phyloP scores from a whole-genome alignment of 2,888 invertebrate genomes.

The Perithous albicinctus region DNA sequence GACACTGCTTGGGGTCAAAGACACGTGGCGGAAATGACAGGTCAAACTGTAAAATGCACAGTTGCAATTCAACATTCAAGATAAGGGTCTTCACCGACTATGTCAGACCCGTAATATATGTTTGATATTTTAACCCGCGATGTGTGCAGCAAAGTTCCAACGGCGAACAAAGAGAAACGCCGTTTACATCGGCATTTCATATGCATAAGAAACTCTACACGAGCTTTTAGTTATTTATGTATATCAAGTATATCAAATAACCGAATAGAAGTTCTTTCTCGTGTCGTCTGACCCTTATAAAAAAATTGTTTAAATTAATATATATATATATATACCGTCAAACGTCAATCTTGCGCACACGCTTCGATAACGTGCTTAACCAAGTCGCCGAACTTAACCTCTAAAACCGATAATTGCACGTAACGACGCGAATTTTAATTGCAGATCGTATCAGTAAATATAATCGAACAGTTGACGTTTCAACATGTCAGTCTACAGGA shows the following conservation, averaged over 20 bases:
- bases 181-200: neutral
- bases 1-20: conserved; percentile 7
- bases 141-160: neutral
- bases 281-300: conserved; percentile 1
- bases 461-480: neutral
- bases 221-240: neutral
- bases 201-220: neutral
- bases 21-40: neutral
- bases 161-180: neutral
- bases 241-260: neutral
- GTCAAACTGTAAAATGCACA: neutral
- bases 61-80: neutral
- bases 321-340: no score
- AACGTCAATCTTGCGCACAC: conserved; percentile 11
- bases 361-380: neutral
- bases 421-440: conserved; percentile 24
- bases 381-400: conserved; percentile 51
- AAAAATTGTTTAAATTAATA: neutral
- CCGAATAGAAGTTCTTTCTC: neutral
- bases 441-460: neutral
- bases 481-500: conserved; percentile 71
- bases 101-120: neutral
- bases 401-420: conserved; percentile 41
- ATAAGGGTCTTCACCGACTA: neutral
- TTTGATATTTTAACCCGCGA: neutral